Base-by-base conservation (phyloP, 2,888 invertebrate species). In the Poecilus cupreus region DNA sequence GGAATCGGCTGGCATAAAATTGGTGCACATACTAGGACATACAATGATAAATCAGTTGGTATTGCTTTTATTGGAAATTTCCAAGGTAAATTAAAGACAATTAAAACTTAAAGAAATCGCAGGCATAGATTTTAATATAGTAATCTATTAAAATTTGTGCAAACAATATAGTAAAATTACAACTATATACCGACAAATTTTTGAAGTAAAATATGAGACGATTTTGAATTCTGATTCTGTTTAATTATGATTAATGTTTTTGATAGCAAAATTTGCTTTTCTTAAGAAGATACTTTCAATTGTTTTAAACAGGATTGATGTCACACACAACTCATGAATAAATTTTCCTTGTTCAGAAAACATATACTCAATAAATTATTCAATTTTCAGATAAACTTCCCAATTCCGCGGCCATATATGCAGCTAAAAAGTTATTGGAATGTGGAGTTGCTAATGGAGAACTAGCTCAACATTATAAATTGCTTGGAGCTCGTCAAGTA, bases 61-160 rank as follows among this genome's bases (percentile, higher is more conserved):
- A 88, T 93, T n/a, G 90, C 90, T 1, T 93, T 93, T 80, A 90
- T 93, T 37, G 93, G 93, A 13, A 89, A 91, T 83, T 92, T 90
- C 84, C 87, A 87, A 83, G 87, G 92, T 92, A 86, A 87, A 87
- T 86, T 51, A 4, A 46, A 46, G 20, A 20, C 20, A 60, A 26
- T 64, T 18, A 57, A n/a, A n/a, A n/a, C n/a, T n/a, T n/a, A n/a
- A n/a, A n/a, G n/a, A n/a, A n/a, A n/a, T n/a, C n/a, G n/a, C n/a
- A n/a, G n/a, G n/a, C n/a, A n/a, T n/a, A n/a, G n/a, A n/a, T n/a
- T n/a, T n/a, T n/a, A n/a, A n/a, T n/a, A n/a, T n/a, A n/a, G n/a
- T 11, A 49, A 24, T 60, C n/a, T 20, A 60, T 60, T 13, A 60
- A 51, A 51, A n/a, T 13, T 51, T 51, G 18, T 51, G 6, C n/a